Conservation (phyloP, 2,888 invertebrate genomes). For the Spisula subtruncata region DNA sequence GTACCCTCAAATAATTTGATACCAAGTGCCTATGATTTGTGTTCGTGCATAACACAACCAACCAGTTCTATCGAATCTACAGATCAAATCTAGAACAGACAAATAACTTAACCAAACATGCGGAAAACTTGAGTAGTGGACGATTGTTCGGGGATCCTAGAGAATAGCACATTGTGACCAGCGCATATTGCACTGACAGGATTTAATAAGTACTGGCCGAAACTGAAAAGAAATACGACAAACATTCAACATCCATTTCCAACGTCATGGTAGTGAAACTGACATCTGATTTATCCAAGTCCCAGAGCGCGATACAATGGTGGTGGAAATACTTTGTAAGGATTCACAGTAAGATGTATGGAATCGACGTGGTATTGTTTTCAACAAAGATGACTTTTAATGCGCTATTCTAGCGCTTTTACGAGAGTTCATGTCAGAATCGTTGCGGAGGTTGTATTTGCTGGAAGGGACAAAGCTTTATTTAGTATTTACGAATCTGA, state of each 20-base stretch:
- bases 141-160: slow-evolving; percentile 22
- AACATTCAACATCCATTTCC: no score
- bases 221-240: slow-evolving; percentile 25
- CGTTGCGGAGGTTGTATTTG: neutral
- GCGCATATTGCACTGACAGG: no score
- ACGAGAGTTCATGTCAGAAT: no score
- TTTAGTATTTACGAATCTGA: neutral
- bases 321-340: neutral
- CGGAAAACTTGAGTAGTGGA: slow-evolving; percentile 29
- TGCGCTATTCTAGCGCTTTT: neutral
- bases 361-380: neutral
- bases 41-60: neutral
- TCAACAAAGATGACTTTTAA: neutral
- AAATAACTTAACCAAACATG: slow-evolving; percentile 24
- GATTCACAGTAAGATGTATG: slow-evolving; percentile 19
- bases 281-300: no score
- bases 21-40: no score
- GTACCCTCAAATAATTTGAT: no score
- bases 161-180: slow-evolving; percentile 29
- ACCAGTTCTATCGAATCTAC: no score
- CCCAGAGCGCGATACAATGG: no score
- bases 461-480: neutral
- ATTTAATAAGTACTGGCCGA: no score
- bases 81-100: neutral
- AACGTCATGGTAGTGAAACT: no score